phyloP scores from a whole-genome alignment of 2,113 vertebrate genomes.

The Lagopus leucura region DNA sequence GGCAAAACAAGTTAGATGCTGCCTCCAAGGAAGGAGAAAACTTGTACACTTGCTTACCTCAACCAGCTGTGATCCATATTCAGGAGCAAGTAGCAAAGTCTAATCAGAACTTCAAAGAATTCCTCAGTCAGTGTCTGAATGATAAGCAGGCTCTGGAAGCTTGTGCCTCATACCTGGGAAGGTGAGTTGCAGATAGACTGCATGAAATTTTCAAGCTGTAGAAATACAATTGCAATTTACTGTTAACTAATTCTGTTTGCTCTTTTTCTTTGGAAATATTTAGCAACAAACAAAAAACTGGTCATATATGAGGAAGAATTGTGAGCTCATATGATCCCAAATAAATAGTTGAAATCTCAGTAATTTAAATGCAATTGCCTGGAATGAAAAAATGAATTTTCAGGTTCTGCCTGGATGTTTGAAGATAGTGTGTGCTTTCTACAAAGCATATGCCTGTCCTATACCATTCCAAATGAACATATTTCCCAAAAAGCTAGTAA shows the following conservation, averaged over 20 bases:
- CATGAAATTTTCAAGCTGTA: neutral
- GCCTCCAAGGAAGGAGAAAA: slow-evolving; percentile 86
- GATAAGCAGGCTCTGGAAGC: slow-evolving; percentile 84
- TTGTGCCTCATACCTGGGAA: slow-evolving; percentile 81
- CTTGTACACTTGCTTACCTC: slow-evolving; percentile 84
- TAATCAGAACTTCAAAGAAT: slow-evolving; percentile 86
- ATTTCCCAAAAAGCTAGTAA: neutral
- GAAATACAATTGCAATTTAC: neutral
- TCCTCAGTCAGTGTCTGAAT: slow-evolving; percentile 83
- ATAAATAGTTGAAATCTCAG: neutral
- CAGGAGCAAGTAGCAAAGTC: slow-evolving; percentile 86
- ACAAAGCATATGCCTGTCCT: neutral
- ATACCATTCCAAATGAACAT: neutral
- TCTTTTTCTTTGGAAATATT: neutral
- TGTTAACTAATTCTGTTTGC: neutral
- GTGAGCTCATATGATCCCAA: neutral
- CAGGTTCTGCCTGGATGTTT: neutral
- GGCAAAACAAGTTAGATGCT: slow-evolving; percentile 81
- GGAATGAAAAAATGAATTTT: neutral
- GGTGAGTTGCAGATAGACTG: slow-evolving; percentile 48
- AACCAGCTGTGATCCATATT: slow-evolving; percentile 81
- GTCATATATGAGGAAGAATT: neutral
- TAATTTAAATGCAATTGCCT: neutral
- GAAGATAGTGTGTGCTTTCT: neutral
- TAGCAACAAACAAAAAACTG: neutral